Percentiles rank a stretch among this genome's conserved stretches.
Evolutionary conservation across 1,140 invertebrate species (phyloP).

Genomic region (Sycophaga agraensis): DNA sequence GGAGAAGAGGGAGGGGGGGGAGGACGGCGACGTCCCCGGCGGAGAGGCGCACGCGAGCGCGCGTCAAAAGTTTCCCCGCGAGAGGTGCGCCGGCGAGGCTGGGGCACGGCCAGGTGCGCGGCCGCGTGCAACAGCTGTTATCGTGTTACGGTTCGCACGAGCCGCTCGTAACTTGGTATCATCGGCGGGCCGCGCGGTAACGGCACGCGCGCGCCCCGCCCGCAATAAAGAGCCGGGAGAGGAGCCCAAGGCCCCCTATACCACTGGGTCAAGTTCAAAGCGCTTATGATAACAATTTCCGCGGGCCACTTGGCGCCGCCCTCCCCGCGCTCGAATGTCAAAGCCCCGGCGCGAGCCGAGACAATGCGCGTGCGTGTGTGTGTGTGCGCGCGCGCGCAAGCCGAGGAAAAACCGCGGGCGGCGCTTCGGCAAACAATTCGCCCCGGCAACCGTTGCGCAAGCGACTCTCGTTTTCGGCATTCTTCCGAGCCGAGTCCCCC

Average conservation of each 20-base stretch:
- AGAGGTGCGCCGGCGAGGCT: not conserved
- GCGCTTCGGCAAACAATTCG: too few species aligned
- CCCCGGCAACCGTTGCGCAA: too few species aligned
- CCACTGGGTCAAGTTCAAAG: constrained; percentile 52
- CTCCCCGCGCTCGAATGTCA: too few species aligned
- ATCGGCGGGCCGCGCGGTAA: constrained; percentile 29
- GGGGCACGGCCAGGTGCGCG: constrained; percentile 8
- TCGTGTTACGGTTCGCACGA: constrained; percentile 52
- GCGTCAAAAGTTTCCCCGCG: not conserved
- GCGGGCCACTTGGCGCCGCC: too few species aligned
- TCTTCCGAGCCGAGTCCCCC: too few species aligned
- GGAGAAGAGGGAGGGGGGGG: not conserved
- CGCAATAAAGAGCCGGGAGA: constrained; percentile 17
- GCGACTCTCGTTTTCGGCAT: too few species aligned
- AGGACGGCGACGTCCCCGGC: too few species aligned
- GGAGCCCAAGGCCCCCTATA: not conserved
- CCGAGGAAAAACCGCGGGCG: too few species aligned
- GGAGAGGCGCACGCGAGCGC: too few species aligned
- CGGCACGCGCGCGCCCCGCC: constrained; percentile 4
- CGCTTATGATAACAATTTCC: constrained; percentile 50
- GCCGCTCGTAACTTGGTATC: constrained; percentile 51
- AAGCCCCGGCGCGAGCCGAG: too few species aligned
- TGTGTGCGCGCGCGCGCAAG: too few species aligned
- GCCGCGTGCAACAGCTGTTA: constrained; percentile 51
- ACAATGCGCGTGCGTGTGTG: too few species aligned